Base-by-base conservation (phyloP, 2,888 invertebrate species). In the Dinocampus coccinellae region DNA sequence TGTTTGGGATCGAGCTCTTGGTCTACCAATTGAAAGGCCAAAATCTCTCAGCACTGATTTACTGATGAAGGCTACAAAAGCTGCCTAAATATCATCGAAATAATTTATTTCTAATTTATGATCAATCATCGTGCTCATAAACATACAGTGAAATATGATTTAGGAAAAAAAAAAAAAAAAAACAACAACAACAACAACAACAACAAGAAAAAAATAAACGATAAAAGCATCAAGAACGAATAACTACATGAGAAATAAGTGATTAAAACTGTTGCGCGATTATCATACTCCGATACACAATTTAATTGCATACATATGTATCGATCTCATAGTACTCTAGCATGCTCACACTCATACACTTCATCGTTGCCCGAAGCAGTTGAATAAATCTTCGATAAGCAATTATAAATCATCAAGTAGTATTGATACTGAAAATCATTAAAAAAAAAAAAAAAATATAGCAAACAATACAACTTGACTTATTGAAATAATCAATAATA, bases 1-100 rank as follows among this genome's bases (percentile, higher is more conserved):
- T 33, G 91, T 96, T 42, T 96, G 95, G 95, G 93, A 93, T 83
- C 91, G 96, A 78, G 95, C 95, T 63, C 90, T 95, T 52, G 94
- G 94, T 74, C 89, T 95, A 71, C 95, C 95, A 60, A 92, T 96
- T 77, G 96, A 96, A 88, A 92, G 91, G 90, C 96, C 90, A 76
- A 96, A 97, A 88, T 95, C 95, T 36, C 90, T 94, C 88, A 87
- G 87, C 79, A 87, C 87, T 72, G 87, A 87, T 72, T 84, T 84
- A 74, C 84, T 87, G 72, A 87, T 87, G 80, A 87, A 87, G 73
- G 76, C 81, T 29, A 80, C 82, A n/a, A 86, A 86, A 62, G 84
- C 80, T 52, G 80, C 82, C 76, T 85, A 85, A 82, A 70, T 52
- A 52, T 64, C 55, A 69, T 69, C 10, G 2, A 13, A 22, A 39